Conservation (phyloP, 1,140 invertebrate species). For the Leptinotarsa texana region DNA sequence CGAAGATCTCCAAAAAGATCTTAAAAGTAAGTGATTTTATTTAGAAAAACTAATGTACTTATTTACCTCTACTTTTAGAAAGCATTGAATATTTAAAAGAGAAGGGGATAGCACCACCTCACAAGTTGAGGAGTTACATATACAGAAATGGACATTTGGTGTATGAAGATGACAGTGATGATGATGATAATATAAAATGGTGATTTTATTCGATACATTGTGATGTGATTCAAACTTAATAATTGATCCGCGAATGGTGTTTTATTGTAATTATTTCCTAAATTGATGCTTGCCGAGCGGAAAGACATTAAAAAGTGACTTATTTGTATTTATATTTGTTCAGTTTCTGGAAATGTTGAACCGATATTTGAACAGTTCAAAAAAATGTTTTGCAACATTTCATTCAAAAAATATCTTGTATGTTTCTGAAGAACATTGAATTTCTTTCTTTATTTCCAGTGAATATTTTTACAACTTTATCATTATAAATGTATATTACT, state of each 20-base stretch:
- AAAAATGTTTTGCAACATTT: no score
- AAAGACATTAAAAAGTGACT: no score
- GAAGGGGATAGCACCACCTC: background rate
- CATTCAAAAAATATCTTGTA: no score
- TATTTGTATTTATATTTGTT: no score
- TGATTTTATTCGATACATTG: no score
- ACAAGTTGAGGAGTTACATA: slow-evolving; percentile 5
- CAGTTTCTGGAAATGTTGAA: no score
- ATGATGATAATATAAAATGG: background rate
- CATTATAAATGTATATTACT: background rate
- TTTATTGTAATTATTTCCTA: no score
- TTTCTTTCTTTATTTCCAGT: background rate
- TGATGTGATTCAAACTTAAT: no score
- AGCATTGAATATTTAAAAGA: slow-evolving; percentile 18
- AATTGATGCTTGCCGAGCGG: no score
- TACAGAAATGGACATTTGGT: slow-evolving; percentile 2
- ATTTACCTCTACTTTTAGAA: slow-evolving; percentile 16
- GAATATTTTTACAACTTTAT: background rate
- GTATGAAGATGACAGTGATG: slow-evolving; percentile 7
- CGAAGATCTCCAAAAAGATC: slow-evolving; percentile 11
- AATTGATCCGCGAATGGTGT: no score
- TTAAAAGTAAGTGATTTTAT: slow-evolving; percentile 15
- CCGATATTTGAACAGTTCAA: no score
- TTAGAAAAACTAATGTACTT: no score
- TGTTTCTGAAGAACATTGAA: background rate